Conservation (phyloP, 2,797 vertebrate genomes). For the Enteromius unitaeniatus region DNA sequence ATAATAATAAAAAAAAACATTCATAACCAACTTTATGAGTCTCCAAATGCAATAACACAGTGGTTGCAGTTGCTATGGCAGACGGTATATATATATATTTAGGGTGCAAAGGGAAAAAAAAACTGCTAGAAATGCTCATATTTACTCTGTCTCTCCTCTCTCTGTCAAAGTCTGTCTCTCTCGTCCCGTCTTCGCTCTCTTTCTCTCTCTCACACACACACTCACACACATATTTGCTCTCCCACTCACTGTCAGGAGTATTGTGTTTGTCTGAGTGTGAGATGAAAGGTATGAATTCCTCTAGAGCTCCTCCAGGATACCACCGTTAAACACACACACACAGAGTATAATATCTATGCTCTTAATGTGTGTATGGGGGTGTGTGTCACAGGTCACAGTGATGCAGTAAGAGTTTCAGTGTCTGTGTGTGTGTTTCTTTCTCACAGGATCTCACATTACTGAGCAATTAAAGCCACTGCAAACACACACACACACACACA, state of each 20-base stretch:
- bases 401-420: conserved; percentile 30
- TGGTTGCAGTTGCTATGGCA: conserved; percentile 17
- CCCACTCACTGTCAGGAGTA: conserved; percentile 51
- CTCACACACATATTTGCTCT: conserved; percentile 44
- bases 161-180: conserved; percentile 37
- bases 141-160: conserved; percentile 39
- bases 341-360: not conserved
- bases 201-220: conserved; percentile 32
- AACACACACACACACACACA: conserved; percentile 40
- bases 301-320: conserved; percentile 52
- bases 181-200: not conserved
- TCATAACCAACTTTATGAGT: not conserved
- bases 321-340: conserved; percentile 35
- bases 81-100: conserved; percentile 26
- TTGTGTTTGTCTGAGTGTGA: conserved; percentile 51
- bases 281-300: conserved; percentile 51
- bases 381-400: conserved; percentile 1
- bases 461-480: conserved; percentile 35
- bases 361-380: conserved; percentile 2
- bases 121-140: conserved; percentile 14
- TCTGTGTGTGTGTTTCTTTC: conserved; percentile 33
- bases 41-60: not conserved
- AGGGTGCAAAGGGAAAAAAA: conserved; percentile 8
- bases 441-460: conserved; percentile 51
- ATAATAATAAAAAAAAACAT: not conserved